Evolutionary conservation across 2,888 invertebrate species (phyloP), one percentile per base, ranked within the genome.

Genomic region (Zaprionus obscuricornis): DNA sequence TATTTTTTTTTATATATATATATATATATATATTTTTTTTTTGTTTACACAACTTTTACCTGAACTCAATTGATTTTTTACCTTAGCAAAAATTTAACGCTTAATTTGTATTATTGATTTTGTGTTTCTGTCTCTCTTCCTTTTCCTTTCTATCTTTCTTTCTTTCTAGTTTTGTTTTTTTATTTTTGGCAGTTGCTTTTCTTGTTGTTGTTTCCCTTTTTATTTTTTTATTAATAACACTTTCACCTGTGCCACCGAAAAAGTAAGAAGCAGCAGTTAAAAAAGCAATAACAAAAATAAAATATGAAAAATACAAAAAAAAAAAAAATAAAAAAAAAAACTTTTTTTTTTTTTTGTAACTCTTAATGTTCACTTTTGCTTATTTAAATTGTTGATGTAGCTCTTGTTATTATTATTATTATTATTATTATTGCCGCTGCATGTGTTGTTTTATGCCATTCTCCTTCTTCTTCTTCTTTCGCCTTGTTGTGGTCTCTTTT

Each of bases 191-290:
- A 20, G 33, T 45, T 64, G 34, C 42, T 36, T 56, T 49, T 46
- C 16, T 55, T 55, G 31, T 54, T 33, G 46, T 27, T 63, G 66
- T 56, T 66, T 63, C 49, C 51, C 46, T 50, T 58, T 71, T 66
- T 63, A 16, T 51, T 14, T 26, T n/a, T 13, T 42, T 40, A 8
- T 46, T 29, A 39, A 33, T 60, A 58, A 72, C 76, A 74, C 78
- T 77, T 77, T 77, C 77, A 83, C 83, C 72, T 68, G 62, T 51
- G 43, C 71, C 45, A 58, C 39, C 40, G 22, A 39, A 29, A 29
- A 63, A 54, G 42, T 13, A 55, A 43, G 40, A 54, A 36, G 1
- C n/a, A n/a, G n/a, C n/a, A n/a, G n/a, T n/a, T n/a, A n/a, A n/a
- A n/a, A n/a, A n/a, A n/a, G n/a, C n/a, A n/a, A n/a, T n/a, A 47